A percentile compares a stretch with the other conserved stretches of the same genome.
Conservation (phyloP, 2,113 vertebrate species). For the Lutjanus erythropterus region DNA sequence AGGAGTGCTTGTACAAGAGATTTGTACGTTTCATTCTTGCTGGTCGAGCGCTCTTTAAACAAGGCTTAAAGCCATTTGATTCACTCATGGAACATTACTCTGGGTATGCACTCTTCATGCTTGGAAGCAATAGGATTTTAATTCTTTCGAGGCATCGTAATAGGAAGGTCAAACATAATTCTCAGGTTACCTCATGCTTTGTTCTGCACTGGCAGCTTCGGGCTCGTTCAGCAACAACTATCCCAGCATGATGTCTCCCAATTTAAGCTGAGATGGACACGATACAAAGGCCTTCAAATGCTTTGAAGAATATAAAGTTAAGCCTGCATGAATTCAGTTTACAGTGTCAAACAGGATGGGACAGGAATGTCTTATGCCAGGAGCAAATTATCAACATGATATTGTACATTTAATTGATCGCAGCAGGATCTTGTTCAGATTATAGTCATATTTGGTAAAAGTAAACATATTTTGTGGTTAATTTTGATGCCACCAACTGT, state of each 20-base stretch:
- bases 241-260: not conserved
- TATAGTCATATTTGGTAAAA: no score
- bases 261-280: not conserved
- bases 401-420: no score
- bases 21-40: not conserved
- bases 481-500: no score
- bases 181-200: constrained; percentile 22
- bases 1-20: constrained; percentile 21
- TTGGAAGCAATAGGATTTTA: constrained; percentile 43
- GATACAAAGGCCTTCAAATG: not conserved
- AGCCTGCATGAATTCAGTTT: not conserved
- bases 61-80: constrained; percentile 44
- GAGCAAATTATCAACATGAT: not conserved
- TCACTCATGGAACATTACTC: constrained; percentile 45
- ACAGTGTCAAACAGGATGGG: not conserved
- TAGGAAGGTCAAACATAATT: constrained; percentile 47
- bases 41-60: constrained; percentile 42
- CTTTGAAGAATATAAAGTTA: not conserved
- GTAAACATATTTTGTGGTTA: no score
- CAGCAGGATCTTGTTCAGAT: no score
- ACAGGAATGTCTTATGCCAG: not conserved
- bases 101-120: constrained; percentile 33
- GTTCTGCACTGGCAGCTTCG: constrained; percentile 7
- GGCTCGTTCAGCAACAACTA: constrained; percentile 5
- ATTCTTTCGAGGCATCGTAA: constrained; percentile 34